Percentiles rank a stretch among this genome's conserved stretches.
Evolutionary conservation across 2,113 vertebrate species (phyloP).

Genomic region (Galemys pyrenaicus): DNA sequence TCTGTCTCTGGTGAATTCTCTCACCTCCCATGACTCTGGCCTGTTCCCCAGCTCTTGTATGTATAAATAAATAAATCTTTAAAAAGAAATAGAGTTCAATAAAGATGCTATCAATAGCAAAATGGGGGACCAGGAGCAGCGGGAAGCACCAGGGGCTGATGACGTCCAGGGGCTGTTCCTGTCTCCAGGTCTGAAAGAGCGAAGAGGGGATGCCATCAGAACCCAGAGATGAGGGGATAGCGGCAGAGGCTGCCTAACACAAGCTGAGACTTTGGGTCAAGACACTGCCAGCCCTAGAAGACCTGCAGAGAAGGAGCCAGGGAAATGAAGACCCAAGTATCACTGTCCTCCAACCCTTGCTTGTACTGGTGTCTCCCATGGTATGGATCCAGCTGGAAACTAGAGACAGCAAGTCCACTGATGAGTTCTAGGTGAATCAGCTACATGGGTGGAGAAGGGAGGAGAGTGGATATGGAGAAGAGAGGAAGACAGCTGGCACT

Average conservation of each 20-base stretch:
- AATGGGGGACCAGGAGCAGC: background rate
- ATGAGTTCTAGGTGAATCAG: background rate
- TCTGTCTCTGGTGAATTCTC: no score
- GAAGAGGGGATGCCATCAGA: background rate
- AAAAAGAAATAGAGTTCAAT: no score
- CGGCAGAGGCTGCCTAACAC: background rate
- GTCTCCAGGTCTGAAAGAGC: background rate
- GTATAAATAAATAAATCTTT: no score
- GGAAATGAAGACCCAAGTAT: no score
- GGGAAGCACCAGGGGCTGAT: background rate
- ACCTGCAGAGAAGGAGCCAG: background rate
- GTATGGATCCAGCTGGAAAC: background rate
- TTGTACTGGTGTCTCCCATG: background rate
- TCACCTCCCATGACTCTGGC: no score
- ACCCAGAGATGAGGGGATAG: background rate
- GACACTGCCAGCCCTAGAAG: background rate
- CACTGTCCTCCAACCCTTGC: background rate
- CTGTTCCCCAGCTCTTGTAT: no score
- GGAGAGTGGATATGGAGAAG: background rate
- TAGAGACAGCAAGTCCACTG: background rate
- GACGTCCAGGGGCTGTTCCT: background rate
- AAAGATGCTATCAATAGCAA: no score
- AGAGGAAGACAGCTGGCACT: background rate
- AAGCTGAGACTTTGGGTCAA: background rate
- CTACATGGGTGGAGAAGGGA: no score